Conservation (phyloP, 2,888 invertebrate species). For the Apodemia zela region DNA sequence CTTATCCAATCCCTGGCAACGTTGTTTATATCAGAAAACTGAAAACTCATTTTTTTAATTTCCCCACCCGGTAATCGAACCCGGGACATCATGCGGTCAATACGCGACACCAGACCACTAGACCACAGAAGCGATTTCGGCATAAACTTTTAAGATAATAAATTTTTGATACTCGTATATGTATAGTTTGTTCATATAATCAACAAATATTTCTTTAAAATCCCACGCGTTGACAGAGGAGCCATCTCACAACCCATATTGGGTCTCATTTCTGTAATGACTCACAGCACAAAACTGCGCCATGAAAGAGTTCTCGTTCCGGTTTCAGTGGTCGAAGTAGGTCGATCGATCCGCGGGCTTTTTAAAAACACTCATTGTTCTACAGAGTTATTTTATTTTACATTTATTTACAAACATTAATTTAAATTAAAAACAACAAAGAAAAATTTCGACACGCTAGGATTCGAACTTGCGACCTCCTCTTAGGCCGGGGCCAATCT, state of each 20-base stretch:
- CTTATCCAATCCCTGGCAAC: too few relatives aligned
- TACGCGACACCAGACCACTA: too few relatives aligned
- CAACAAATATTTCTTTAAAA: not conserved
- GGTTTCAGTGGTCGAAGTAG: constrained; percentile 18
- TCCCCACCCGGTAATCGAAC: too few relatives aligned
- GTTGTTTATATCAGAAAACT: too few relatives aligned
- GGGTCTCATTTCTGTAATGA: not conserved
- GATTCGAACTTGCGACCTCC: too few relatives aligned
- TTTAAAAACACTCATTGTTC: constrained; percentile 18
- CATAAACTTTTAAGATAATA: not conserved
- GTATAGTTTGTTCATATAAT: not conserved
- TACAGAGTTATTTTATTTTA: not conserved
- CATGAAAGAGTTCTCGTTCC: constrained; percentile 6
- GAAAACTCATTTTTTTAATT: too few relatives aligned
- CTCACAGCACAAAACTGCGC: constrained; percentile 3
- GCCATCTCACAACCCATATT: not conserved
- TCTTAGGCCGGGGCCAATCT: too few relatives aligned
- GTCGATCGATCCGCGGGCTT: constrained; percentile 18
- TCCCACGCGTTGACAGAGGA: not conserved
- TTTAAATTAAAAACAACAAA: too few relatives aligned
- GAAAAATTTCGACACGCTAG: too few relatives aligned
- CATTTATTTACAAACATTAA: not conserved
- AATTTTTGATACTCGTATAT: too few relatives aligned
- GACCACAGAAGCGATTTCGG: too few relatives aligned
- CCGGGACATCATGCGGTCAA: too few relatives aligned